phyloP scores from a whole-genome alignment of 2,888 invertebrate species.

The Sesamia inferens region DNA sequence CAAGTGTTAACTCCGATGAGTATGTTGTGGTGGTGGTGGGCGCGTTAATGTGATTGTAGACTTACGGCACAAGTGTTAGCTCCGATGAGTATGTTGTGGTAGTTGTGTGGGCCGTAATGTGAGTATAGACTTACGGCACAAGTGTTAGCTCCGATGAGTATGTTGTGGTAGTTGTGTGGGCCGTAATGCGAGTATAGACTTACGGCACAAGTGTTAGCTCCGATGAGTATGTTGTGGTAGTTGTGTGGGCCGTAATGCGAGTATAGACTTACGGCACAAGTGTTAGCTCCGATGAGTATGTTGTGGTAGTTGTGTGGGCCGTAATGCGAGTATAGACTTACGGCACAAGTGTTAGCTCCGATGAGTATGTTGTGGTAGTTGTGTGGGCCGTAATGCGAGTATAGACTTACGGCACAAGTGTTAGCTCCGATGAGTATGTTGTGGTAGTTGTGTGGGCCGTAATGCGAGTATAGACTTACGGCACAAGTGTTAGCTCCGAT shows the following conservation, averaged over 20 bases:
- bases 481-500: slow-evolving; percentile 70
- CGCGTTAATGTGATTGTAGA: slow-evolving; percentile 64
- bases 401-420: slow-evolving; percentile 27
- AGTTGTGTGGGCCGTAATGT: slow-evolving; percentile 71
- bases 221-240: no score
- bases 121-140: slow-evolving; percentile 15
- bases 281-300: slow-evolving; percentile 77
- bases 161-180: slow-evolving; percentile 89
- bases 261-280: slow-evolving; percentile 21
- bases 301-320: slow-evolving; percentile 89
- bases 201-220: no score
- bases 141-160: slow-evolving; percentile 75
- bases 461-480: slow-evolving; percentile 10
- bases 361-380: slow-evolving; percentile 88
- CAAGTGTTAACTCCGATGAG: slow-evolving; percentile 72
- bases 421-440: slow-evolving; percentile 79
- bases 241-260: slow-evolving; percentile 60
- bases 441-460: slow-evolving; percentile 89
- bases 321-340: slow-evolving; percentile 7
- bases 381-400: slow-evolving; percentile 68
- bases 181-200: slow-evolving; percentile 49
- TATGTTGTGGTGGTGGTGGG: slow-evolving; percentile 89
- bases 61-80: no score
- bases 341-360: slow-evolving; percentile 64
- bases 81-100: no score